Conservation (phyloP, 1,140 invertebrate species). For the Cydia fagiglandana region DNA sequence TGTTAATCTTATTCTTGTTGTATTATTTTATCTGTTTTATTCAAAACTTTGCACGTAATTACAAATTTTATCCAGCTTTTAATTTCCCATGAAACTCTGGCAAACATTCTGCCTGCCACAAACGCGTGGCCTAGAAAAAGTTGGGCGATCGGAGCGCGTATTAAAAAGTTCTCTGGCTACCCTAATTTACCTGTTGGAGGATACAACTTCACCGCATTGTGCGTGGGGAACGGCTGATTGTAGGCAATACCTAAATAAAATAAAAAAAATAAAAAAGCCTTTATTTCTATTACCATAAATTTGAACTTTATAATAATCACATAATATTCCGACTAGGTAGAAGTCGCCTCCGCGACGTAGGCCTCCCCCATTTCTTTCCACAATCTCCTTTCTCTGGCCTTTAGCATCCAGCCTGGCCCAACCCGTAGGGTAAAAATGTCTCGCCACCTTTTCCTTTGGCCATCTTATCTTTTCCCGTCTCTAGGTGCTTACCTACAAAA, state of each 20-base stretch:
- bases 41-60: conserved; percentile 23
- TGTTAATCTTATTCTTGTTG: neutral
- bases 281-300: too few relatives aligned
- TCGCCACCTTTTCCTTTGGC: too few relatives aligned
- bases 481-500: neutral
- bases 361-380: too few relatives aligned
- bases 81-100: conserved; percentile 26
- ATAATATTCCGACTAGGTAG: too few relatives aligned
- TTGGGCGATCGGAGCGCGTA: conserved; percentile 25
- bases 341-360: too few relatives aligned
- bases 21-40: conserved; percentile 7
- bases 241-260: neutral
- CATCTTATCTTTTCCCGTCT: too few relatives aligned
- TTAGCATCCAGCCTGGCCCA: too few relatives aligned
- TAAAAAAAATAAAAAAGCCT: too few relatives aligned
- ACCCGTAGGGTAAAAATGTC: too few relatives aligned
- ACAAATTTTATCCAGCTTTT: conserved; percentile 10
- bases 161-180: conserved; percentile 27
- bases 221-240: neutral
- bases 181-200: conserved; percentile 27
- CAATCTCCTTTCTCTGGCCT: too few relatives aligned
- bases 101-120: conserved; percentile 22
- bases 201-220: conserved; percentile 20
- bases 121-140: conserved; percentile 28
- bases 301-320: too few relatives aligned